phyloP scores from a whole-genome alignment of 2,888 invertebrate genomes.

The Lobophora halterata region DNA sequence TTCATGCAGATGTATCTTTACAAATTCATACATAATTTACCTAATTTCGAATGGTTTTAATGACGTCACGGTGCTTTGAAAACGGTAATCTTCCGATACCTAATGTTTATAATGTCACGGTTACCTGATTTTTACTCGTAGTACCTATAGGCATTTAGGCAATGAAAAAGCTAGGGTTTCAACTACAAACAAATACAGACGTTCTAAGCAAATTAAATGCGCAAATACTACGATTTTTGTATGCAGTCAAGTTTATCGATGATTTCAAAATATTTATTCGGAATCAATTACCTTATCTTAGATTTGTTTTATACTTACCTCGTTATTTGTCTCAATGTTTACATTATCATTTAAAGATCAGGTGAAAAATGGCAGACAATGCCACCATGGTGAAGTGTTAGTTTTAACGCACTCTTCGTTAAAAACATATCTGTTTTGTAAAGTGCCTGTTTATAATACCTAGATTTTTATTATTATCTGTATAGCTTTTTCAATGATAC shows the following conservation, averaged over 20 bases:
- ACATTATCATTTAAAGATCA: slow-evolving; percentile 14
- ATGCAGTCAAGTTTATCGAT: slow-evolving; percentile 5
- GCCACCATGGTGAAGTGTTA: slow-evolving; percentile 24
- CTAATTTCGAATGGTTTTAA: slow-evolving; percentile 5
- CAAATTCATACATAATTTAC: slow-evolving; percentile 15
- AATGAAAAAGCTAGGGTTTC: neutral
- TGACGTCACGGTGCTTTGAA: too few species aligned
- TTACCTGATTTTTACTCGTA: too few species aligned
- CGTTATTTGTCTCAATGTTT: slow-evolving; percentile 26
- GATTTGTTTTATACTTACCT: slow-evolving; percentile 17
- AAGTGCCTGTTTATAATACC: too few species aligned
- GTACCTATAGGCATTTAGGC: slow-evolving; percentile 4
- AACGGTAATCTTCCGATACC: too few species aligned
- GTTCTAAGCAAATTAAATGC: neutral
- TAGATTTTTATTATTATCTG: too few species aligned
- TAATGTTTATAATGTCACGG: too few species aligned
- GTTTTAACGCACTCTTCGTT: slow-evolving; percentile 19
- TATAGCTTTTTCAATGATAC: too few species aligned
- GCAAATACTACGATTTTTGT: neutral
- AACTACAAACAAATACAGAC: slow-evolving; percentile 6
- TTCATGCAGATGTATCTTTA: slow-evolving; percentile 19
- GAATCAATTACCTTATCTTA: slow-evolving; percentile 20
- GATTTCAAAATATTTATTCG: slow-evolving; percentile 21
- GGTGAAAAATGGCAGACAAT: slow-evolving; percentile 29
- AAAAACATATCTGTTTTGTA: slow-evolving; percentile 3